Percentiles rank a stretch among this genome's conserved stretches.
These are phyloP conservation scores for Pseudopodoces humilis DNA, from an alignment of 2,113 vertebrate species.

Conservation along the genomic window DNA sequence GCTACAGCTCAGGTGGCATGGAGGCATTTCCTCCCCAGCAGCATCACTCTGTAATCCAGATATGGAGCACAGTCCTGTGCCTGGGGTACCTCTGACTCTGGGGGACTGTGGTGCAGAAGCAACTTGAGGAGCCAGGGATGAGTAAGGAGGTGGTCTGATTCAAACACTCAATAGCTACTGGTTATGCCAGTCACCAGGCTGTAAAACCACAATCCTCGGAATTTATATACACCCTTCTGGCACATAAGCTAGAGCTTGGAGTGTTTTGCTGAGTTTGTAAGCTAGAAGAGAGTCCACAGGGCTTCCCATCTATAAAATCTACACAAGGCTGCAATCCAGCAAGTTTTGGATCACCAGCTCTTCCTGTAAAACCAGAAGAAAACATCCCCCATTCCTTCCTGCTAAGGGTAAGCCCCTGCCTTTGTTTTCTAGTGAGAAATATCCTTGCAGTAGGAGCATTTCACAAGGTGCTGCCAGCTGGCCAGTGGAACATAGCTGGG, in stretches of 20 bases:
- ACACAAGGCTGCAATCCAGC: neutral
- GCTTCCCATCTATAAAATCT: neutral
- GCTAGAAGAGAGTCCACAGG: neutral
- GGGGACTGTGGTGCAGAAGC: rapidly evolving
- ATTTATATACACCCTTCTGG: neutral
- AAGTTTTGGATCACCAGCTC: neutral
- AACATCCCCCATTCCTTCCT: neutral
- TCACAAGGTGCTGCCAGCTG: neutral
- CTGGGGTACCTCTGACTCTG: neutral
- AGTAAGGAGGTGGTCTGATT: neutral
- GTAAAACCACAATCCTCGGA: rapidly evolving
- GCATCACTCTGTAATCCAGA: neutral
- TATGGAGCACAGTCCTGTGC: rapidly evolving
- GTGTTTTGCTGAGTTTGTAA: neutral
- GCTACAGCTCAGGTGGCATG: neutral
- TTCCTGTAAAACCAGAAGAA: neutral
- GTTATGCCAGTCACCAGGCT: neutral
- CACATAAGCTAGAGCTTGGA: neutral
- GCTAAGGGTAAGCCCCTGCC: neutral
- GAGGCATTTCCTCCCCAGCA: neutral
- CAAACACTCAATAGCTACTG: neutral
- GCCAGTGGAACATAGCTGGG: neutral
- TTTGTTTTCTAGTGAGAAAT: neutral
- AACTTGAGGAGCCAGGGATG: rapidly evolving
- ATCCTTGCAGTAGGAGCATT: neutral